Percentiles rank a stretch among this genome's conserved stretches.
Conservation (phyloP, 2,797 vertebrate genomes). For the Lepidocolaptes lacrymiger region DNA sequence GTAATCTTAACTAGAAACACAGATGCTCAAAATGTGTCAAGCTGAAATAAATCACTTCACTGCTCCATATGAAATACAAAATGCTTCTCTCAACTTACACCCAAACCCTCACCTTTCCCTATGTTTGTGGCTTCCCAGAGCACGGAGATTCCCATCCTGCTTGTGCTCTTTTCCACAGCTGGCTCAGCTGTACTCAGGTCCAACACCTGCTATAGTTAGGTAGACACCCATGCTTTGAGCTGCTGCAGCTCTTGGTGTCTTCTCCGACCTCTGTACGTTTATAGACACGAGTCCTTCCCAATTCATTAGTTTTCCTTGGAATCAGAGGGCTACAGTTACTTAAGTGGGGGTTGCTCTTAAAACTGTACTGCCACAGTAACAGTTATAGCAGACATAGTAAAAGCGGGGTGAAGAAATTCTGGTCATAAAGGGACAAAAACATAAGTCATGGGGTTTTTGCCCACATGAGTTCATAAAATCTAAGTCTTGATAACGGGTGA, state of each 20-base stretch:
- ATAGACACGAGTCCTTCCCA: not conserved
- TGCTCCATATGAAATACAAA: not conserved
- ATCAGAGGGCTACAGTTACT: not conserved
- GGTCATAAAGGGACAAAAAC: not conserved
- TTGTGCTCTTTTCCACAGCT: not conserved
- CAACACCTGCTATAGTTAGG: not conserved
- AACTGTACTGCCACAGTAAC: not conserved
- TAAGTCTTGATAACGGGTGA: not conserved
- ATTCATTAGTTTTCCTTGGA: not conserved
- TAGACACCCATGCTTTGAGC: accelerated
- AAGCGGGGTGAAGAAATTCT: not conserved
- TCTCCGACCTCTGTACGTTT: not conserved
- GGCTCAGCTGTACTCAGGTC: not conserved
- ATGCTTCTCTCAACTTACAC: not conserved
- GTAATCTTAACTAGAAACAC: not conserved
- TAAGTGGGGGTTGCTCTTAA: not conserved
- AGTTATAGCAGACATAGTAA: not conserved
- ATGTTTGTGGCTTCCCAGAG: not conserved
- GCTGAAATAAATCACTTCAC: not conserved
- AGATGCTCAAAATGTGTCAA: not conserved
- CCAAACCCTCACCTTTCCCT: not conserved
- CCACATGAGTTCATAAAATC: not conserved
- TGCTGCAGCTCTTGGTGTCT: not conserved
- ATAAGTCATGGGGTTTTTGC: not conserved
- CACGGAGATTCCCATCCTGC: not conserved